Evolutionary conservation across 2,888 invertebrate genomes (phyloP).

Genomic region (Copidosoma aretas): DNA sequence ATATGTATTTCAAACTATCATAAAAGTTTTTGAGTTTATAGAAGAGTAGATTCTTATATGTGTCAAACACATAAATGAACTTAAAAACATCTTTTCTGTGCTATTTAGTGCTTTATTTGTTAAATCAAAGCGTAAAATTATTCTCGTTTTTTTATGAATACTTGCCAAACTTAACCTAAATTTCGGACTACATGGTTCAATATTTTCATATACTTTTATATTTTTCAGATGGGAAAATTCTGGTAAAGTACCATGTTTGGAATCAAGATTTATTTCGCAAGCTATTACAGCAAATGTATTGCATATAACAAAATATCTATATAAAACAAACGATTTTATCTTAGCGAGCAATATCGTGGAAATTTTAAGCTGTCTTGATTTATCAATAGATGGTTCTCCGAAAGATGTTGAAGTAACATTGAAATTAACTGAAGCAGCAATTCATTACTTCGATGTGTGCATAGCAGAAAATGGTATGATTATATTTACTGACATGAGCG

Average conservation of each 20-base stretch:
- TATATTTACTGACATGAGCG: no score
- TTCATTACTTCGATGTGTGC: constrained; percentile 80
- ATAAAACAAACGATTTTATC: constrained; percentile 57
- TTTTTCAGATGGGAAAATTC: constrained; percentile 73
- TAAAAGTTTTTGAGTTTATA: no score
- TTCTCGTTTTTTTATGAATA: no score
- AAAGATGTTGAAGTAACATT: constrained; percentile 72
- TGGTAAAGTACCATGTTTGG: constrained; percentile 58
- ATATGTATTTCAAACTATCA: no score
- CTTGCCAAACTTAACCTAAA: no score
- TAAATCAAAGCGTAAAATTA: no score
- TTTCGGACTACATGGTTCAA: no score
- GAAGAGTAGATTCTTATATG: no score
- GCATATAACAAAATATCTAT: constrained; percentile 61
- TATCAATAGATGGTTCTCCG: constrained; percentile 65
- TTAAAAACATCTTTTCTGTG: no score
- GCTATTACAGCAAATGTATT: constrained; percentile 64
- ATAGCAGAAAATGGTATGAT: constrained; percentile 70
- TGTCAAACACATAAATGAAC: no score
- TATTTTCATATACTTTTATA: constrained; percentile 57
- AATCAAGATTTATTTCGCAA: constrained; percentile 62
- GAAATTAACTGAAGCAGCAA: constrained; percentile 74
- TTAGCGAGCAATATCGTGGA: constrained; percentile 67
- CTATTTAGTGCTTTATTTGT: no score
- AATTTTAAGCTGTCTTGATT: constrained; percentile 72